phyloP scores from a whole-genome alignment of 2,113 vertebrate species.

The Prolemur simus region DNA sequence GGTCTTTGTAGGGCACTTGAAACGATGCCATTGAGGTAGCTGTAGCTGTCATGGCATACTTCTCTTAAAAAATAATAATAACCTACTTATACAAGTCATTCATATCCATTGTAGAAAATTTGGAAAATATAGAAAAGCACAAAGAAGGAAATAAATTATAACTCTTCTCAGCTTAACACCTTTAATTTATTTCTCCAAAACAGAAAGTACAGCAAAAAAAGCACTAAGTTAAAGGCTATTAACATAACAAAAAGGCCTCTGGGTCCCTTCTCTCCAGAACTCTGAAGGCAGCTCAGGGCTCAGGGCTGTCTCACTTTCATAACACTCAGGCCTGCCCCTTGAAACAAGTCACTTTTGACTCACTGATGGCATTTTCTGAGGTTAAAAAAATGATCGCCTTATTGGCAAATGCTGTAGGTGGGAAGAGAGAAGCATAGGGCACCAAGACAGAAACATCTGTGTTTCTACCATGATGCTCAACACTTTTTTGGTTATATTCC shows the following conservation, averaged over 20 bases:
- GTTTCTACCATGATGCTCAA: background rate
- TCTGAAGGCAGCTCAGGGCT: background rate
- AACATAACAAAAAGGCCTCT: background rate
- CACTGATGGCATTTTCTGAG: conserved; percentile 5
- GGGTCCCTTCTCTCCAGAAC: background rate
- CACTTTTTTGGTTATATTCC: background rate
- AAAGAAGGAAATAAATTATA: conserved; percentile 44
- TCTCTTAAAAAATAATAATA: background rate
- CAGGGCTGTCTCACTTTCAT: background rate
- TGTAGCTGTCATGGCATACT: background rate
- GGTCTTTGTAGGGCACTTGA: background rate
- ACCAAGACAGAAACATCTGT: background rate
- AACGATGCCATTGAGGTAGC: background rate
- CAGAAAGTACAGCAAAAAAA: conserved; percentile 16
- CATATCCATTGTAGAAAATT: background rate
- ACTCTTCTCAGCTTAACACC: conserved; percentile 43
- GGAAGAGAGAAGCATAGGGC: background rate
- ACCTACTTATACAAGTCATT: background rate
- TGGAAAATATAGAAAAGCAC: conserved; percentile 36
- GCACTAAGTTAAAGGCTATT: background rate
- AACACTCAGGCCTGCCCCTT: background rate
- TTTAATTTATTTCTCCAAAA: conserved; percentile 56
- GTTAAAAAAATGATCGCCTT: background rate
- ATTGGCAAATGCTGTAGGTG: background rate
- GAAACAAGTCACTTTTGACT: background rate